Base-by-base conservation (phyloP, 2,113 vertebrate species). In the Malurus melanocephalus region DNA sequence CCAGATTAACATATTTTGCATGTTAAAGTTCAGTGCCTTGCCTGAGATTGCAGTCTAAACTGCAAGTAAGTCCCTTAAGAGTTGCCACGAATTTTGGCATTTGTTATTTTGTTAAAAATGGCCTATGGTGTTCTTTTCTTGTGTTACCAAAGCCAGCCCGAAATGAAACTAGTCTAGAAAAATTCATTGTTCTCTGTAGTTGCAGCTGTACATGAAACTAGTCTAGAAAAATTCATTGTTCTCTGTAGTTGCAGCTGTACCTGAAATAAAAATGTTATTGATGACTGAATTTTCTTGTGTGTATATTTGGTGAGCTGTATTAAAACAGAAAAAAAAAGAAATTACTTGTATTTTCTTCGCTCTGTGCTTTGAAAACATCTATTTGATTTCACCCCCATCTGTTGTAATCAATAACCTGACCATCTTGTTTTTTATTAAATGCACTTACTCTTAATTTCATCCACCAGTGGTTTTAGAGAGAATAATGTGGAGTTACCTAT, bases 371-470 rank as follows among this genome's bases (percentile, higher is more conserved):
- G 98, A 98, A 99, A 98, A 99, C 98, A 98, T 99, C 99, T 98
- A 98, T 99, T 98, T 98, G 98, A 99, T 99, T 99, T 98, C 97
- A 98, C 97, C 98, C 98, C 98, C 98, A 98, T 99, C 98, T 98
- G 98, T 98, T 99, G 98, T 99, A 99, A 99, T 99, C 99, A 99
- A 99, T 99, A 99, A 99, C 98, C 96, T 98, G 98, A 98, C 98
- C 98, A 98, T 99, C 98, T 99, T 99, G 98, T 98, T 99, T 99
- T 99, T 99, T 99, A 99, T 99, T 99, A 99, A 99, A 99, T 97
- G 98, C 98, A 99, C 99, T 99, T 99, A 99, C 98, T 99, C 99
- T 99, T 99, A 99, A 99, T 99, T 99, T 99, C 99, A 99, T 99
- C 99, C 99, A 98, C 98, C 98, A 99, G 99, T 99, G 99, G 98